Base-by-base conservation (phyloP, 2,888 invertebrate species). In the Xiphydria camelus region DNA sequence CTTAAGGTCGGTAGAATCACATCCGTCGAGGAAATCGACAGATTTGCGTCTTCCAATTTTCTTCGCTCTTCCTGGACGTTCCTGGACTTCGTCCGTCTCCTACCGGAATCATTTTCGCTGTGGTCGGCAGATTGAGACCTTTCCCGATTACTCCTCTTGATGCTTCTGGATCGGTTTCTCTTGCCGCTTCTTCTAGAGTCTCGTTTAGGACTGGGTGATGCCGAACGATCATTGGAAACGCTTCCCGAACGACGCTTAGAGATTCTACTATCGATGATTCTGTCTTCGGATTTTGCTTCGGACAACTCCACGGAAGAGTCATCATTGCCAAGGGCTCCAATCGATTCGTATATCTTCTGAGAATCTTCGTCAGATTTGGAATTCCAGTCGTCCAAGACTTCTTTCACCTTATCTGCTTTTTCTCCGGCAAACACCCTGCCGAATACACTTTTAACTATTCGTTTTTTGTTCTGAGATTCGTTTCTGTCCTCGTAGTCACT, bases 401-500 rank as follows among this genome's bases (percentile, higher is more conserved):
- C 72, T 18, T 68, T 68, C 1, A 71, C 69, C 35, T 73, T 71
- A 26, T 73, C 71, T 0, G 55, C 35, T 18, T 73, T 75, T 17
- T 75, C 75, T 7, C 68, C 61, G 1, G 59, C 62, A 17, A 75
- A 71, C 0, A 66, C 73, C 10, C 74, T 60, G 1, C 70, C 74
- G 15, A 75, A 75, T 0, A 74, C 74, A 23, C 70, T 69, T 12
- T 70, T 68, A 0, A 74, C 73, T 4, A 74, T 75, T 33, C 72
- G 73, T 18, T 55, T 65, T 31, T 75, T 75, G 32, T 60, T 68
- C 31, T 57, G 61, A 0, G 58, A 52, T 15, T 54, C 61, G 1
- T 48, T 43, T 19, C 54, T 56, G 3, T 31, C 42, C 15, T 70
- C 74, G 9, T 46, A 53, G 2, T 70, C 72, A 33, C 68, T 70